Conservation (phyloP, 2,113 vertebrate species). For the Daphoenositta chrysoptera region DNA sequence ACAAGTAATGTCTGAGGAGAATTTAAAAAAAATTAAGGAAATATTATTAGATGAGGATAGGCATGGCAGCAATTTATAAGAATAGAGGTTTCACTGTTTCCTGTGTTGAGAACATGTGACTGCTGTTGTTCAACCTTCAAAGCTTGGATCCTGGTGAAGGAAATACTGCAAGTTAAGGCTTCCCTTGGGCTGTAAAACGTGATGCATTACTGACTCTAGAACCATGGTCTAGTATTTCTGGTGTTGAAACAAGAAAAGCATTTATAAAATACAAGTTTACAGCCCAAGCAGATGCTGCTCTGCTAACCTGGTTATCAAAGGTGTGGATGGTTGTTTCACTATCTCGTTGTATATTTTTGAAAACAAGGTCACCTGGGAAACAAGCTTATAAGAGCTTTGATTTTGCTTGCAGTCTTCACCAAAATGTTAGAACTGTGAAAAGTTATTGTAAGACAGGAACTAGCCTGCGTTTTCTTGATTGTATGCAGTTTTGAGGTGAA, state of each 20-base stretch:
- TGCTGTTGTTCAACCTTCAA: not conserved
- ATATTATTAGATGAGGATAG: not conserved
- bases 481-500: not conserved
- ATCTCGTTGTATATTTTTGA: not conserved
- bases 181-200: not conserved
- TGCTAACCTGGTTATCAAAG: not conserved
- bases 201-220: not conserved
- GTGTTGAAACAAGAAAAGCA: not conserved
- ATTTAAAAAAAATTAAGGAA: not conserved
- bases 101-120: not conserved
- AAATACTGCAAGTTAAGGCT: not conserved
- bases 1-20: not conserved
- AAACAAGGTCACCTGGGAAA: not conserved
- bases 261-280: not conserved
- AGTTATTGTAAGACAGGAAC: not conserved
- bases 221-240: not conserved
- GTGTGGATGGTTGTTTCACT: not conserved
- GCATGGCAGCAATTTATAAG: not conserved
- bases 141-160: not conserved
- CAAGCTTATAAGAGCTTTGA: not conserved
- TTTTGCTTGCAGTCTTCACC: not conserved
- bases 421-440: not conserved
- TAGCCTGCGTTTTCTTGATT: not conserved
- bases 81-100: not conserved
- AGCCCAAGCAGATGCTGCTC: not conserved